Percentiles rank a stretch among this genome's conserved stretches.
These are phyloP conservation scores for Phengaris alcon DNA, from an alignment of 2,888 invertebrate genomes.

Conservation along the genomic window DNA sequence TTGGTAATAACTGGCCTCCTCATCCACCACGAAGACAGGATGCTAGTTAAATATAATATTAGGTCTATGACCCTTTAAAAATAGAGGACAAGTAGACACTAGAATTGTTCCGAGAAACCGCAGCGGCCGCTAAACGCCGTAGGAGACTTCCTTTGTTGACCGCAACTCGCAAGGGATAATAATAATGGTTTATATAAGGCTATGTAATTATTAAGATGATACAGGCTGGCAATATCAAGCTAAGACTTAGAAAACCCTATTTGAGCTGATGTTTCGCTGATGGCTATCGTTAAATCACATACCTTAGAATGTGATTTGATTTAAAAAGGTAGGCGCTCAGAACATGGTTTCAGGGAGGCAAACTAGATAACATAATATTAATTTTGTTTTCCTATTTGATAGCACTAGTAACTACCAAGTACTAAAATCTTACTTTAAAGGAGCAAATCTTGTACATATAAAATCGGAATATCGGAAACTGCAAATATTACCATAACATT, in stretches of 20 bases:
- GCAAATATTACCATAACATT: no score
- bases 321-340: no score
- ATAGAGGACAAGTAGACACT: not conserved
- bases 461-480: no score
- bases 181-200: slow-evolving; percentile 41
- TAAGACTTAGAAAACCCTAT: not conserved
- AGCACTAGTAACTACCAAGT: no score
- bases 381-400: no score
- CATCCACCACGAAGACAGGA: not conserved
- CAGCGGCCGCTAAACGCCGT: slow-evolving; percentile 37
- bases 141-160: slow-evolving; percentile 65
- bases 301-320: not conserved
- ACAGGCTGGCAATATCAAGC: not conserved
- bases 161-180: slow-evolving; percentile 48
- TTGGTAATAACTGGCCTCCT: not conserved
- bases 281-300: not conserved
- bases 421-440: no score
- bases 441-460: no score
- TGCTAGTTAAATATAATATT: not conserved
- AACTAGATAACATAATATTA: no score
- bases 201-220: slow-evolving; percentile 12
- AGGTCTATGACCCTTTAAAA: slow-evolving; percentile 10
- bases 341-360: no score
- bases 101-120: slow-evolving; percentile 57
- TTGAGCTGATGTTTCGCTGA: not conserved